Percentiles rank a stretch among this genome's conserved stretches.
Conservation (phyloP, 2,113 vertebrate genomes). For the Okapia johnstoni region DNA sequence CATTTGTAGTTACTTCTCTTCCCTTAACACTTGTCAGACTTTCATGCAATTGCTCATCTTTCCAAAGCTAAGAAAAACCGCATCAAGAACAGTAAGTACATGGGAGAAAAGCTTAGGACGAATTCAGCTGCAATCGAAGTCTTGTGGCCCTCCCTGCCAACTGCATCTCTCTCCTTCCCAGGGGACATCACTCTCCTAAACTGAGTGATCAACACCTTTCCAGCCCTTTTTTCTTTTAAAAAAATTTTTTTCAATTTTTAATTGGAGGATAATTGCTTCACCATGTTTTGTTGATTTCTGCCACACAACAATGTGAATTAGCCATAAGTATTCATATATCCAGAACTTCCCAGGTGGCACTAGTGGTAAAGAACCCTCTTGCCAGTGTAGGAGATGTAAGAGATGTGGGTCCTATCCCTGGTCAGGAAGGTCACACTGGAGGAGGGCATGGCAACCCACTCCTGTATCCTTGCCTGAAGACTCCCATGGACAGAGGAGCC, state of each 20-base stretch:
- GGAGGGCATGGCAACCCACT: neutral
- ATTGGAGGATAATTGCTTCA: neutral
- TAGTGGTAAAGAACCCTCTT: neutral
- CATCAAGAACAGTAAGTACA: neutral
- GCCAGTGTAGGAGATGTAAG: neutral
- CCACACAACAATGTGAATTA: neutral
- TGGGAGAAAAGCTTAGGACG: accelerated
- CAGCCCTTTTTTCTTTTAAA: too few species aligned
- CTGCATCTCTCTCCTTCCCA: neutral
- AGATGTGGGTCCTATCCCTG: neutral
- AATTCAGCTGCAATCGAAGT: accelerated
- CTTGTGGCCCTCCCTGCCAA: accelerated
- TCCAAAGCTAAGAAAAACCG: neutral
- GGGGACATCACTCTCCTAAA: too few species aligned
- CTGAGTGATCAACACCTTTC: accelerated
- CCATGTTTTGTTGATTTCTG: neutral
- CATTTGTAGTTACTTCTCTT: neutral
- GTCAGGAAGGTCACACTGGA: neutral
- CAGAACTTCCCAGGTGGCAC: neutral
- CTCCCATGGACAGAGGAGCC: neutral
- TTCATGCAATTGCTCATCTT: neutral
- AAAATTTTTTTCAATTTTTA: neutral
- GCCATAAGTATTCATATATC: neutral
- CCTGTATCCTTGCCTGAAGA: neutral
- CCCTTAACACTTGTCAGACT: neutral